Percentiles rank a stretch among this genome's conserved stretches.
Evolutionary conservation across 2,888 invertebrate genomes (phyloP).

Genomic region (Cataglyphis cursor): DNA sequence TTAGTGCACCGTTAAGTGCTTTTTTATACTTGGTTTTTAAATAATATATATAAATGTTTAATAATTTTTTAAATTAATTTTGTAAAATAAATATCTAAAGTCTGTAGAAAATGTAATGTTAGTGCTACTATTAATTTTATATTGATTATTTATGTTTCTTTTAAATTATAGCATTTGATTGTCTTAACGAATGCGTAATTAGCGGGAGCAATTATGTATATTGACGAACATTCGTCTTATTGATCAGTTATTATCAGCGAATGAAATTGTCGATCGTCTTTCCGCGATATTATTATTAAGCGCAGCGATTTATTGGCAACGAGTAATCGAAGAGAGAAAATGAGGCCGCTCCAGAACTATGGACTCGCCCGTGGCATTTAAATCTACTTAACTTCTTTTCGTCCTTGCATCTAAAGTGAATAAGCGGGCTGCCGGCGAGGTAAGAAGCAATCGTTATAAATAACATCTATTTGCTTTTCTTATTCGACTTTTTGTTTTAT

Average conservation of each 20-base stretch:
- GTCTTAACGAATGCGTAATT: background rate
- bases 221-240: slow-evolving; percentile 34
- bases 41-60: background rate
- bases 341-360: slow-evolving; percentile 51
- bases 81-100: slow-evolving; percentile 5
- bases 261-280: slow-evolving; percentile 14
- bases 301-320: slow-evolving; percentile 36
- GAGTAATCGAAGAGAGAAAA: slow-evolving; percentile 49
- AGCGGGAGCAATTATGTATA: slow-evolving; percentile 30
- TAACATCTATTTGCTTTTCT: slow-evolving; percentile 8
- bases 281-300: slow-evolving; percentile 58
- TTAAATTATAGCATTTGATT: background rate
- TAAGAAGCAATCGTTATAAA: slow-evolving; percentile 22
- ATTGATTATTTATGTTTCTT: background rate
- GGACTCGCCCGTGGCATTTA: slow-evolving; percentile 46
- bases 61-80: background rate
- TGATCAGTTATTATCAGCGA: slow-evolving; percentile 14
- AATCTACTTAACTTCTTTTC: slow-evolving; percentile 33
- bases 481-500: background rate
- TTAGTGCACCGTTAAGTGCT: background rate
- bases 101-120: background rate
- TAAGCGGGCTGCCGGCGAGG: background rate
- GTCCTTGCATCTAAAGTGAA: slow-evolving; percentile 54
- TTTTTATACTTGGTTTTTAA: background rate
- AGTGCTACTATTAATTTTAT: background rate